Evolutionary conservation across 2,113 vertebrate species (phyloP), one percentile per base, ranked within the genome.

Genomic region (Eptesicus fuscus): DNA sequence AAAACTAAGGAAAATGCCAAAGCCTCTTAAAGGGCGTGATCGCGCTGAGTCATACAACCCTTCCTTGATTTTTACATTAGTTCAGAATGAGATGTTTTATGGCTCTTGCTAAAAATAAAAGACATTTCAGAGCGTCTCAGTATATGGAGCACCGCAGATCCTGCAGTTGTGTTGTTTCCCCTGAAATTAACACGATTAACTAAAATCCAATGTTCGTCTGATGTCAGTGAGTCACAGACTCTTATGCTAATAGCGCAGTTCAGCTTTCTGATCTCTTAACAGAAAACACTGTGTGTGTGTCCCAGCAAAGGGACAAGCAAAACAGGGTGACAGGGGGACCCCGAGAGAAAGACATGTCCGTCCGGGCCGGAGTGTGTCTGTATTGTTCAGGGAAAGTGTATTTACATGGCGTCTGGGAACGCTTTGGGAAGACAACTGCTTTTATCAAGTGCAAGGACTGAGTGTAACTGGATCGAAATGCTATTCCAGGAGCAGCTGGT

Each of bases 41-140:
- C 97, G 96, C 97, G 96, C 98, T 98, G 98, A 98, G 98, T 98
- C 98, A 98, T 98, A 98, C 97, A 97, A 96, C 97, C 98, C 95
- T 97, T 96, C 90, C 93, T 93, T 97, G 96, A 97, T 98, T 98
- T 98, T 97, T 98, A 98, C 97, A 98, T 98, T 96, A 97, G 93
- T 97, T 98, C 97, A 95, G 97, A 97, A 98, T 90, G 98, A 98
- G 97, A 97, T 98, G 97, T 97, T 98, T 97, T 98, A 97, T 97
- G 98, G 93, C 95, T 96, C 88, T 94, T 97, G 97, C 98, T 98
- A 98, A 98, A 98, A 98, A 98, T 98, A 98, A 98, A 96, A 98
- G 98, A 98, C 95, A 97, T 98, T 98, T 98, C 96, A 96, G 96
- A 98, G 96, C 61, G 97, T 98, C 96, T 93, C 97, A 78, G 97